These are phyloP conservation scores for Drosophila bifasciata DNA, from an alignment of 1,140 invertebrate genomes.

Conservation along the genomic window DNA sequence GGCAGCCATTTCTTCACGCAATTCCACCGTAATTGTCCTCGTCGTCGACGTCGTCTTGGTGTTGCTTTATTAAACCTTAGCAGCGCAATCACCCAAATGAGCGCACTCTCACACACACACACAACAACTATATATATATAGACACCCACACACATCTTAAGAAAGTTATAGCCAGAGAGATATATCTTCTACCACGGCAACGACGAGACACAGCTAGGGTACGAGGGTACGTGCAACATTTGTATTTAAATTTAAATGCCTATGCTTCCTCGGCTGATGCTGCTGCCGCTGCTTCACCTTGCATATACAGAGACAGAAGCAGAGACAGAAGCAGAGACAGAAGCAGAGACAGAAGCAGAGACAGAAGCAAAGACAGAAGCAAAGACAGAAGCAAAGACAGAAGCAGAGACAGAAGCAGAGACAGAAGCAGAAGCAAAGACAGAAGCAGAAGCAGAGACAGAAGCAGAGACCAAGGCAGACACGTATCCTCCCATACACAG, in stretches of 20 bases:
- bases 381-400: no score
- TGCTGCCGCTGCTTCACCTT: slow-evolving; percentile 35
- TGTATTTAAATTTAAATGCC: slow-evolving; percentile 80
- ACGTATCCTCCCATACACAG: not conserved
- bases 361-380: not conserved
- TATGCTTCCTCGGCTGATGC: slow-evolving; percentile 33
- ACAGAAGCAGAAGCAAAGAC: no score
- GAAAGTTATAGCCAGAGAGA: not conserved
- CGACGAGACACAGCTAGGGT: slow-evolving; percentile 46
- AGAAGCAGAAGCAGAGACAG: no score
- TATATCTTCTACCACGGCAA: slow-evolving; percentile 17
- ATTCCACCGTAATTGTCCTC: slow-evolving; percentile 43
- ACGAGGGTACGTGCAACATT: slow-evolving; percentile 73
- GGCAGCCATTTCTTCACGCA: slow-evolving; percentile 54
- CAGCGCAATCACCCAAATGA: slow-evolving; percentile 72
- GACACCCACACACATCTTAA: slow-evolving; percentile 11
- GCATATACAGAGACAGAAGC: slow-evolving; percentile 19
- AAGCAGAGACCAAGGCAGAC: slow-evolving; percentile 22
- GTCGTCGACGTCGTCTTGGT: slow-evolving; percentile 61
- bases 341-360: slow-evolving; percentile 22
- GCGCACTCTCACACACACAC: slow-evolving; percentile 47
- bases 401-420: slow-evolving; percentile 3
- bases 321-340: no score
- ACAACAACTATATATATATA: not conserved
- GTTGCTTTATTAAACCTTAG: slow-evolving; percentile 79